Evolutionary conservation across 2,113 vertebrate genomes (phyloP).

Genomic region (Pluvianellus socialis): DNA sequence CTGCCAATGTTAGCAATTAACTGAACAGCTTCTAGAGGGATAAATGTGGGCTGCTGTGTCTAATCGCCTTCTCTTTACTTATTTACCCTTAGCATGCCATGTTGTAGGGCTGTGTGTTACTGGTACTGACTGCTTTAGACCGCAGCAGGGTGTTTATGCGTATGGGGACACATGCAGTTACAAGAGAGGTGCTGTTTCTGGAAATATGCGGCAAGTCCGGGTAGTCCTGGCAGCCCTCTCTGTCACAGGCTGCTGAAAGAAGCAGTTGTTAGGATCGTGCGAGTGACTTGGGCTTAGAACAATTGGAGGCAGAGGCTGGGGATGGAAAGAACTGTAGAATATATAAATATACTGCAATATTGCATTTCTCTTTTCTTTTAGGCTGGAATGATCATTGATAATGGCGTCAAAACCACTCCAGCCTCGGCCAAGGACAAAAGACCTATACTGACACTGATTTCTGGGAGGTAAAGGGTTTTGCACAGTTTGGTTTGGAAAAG

Average conservation of each 20-base stretch:
- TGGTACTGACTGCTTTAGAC: neutral
- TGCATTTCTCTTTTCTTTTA: conserved; percentile 36
- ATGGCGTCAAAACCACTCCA: conserved; percentile 93
- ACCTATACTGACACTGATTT: conserved; percentile 89
- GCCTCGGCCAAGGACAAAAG: conserved; percentile 94
- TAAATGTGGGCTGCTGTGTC: neutral
- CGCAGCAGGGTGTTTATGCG: neutral
- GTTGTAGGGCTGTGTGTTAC: neutral
- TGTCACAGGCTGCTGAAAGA: neutral
- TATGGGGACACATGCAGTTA: too few relatives aligned
- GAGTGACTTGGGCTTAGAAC: neutral
- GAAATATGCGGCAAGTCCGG: neutral
- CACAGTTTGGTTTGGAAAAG: neutral
- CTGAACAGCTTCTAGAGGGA: neutral
- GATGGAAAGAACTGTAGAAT: neutral
- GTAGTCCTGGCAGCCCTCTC: neutral
- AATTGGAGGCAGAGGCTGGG: neutral
- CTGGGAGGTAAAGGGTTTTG: conserved; percentile 83
- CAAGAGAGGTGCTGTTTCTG: neutral
- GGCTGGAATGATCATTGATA: conserved; percentile 98
- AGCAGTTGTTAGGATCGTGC: neutral
- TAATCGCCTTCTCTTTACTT: neutral
- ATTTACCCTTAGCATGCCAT: neutral
- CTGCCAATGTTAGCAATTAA: neutral
- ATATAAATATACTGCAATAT: neutral